Evolutionary conservation across 1,140 invertebrate genomes (phyloP).

Genomic region (Planococcus citri): DNA sequence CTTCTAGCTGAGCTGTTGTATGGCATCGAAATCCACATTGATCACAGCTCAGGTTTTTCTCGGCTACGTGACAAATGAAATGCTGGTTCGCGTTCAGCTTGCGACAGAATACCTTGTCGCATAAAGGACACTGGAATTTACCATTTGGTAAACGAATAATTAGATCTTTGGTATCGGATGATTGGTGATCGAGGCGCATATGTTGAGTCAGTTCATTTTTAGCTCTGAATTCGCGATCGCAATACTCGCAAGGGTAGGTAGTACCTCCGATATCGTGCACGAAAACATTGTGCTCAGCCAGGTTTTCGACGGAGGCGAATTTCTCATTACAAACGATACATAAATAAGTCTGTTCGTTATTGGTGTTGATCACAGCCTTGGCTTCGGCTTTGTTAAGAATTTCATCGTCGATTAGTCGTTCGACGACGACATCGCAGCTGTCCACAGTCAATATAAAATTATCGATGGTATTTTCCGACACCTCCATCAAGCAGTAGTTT

Average conservation of each 20-base stretch:
- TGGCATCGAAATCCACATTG: conserved; percentile 22
- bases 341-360: neutral
- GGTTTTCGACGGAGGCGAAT: neutral
- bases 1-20: conserved; percentile 22
- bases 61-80: conserved; percentile 21
- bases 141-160: neutral
- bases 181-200: neutral
- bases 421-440: neutral
- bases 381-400: neutral
- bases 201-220: conserved; percentile 29
- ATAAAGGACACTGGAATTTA: conserved; percentile 19
- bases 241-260: conserved; percentile 34
- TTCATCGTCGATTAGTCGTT: too few relatives aligned
- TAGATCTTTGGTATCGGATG: neutral
- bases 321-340: neutral
- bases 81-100: conserved; percentile 23
- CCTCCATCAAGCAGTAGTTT: neutral
- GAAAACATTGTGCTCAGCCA: neutral
- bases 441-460: neutral
- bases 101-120: conserved; percentile 21
- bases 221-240: conserved; percentile 43
- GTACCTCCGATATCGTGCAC: neutral
- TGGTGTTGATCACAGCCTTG: neutral
- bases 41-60: conserved; percentile 8
- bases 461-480: neutral